Conservation (phyloP, 2,797 vertebrate genomes). For the Balearica regulorum region DNA sequence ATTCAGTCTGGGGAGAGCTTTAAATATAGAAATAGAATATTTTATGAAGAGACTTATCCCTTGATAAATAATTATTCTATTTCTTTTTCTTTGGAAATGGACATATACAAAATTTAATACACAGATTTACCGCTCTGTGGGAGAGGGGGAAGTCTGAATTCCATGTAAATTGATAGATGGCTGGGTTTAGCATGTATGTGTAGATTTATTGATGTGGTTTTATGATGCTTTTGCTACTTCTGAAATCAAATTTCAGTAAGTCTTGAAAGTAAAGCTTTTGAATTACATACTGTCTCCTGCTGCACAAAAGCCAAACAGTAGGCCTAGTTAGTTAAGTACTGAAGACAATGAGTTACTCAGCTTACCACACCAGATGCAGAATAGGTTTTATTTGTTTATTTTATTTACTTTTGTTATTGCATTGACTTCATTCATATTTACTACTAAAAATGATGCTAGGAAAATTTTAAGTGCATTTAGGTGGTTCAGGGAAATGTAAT, state of each 20-base stretch:
- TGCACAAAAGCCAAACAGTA: background rate
- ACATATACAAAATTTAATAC: background rate
- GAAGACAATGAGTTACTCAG: background rate
- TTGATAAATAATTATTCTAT: background rate
- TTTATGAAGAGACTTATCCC: background rate
- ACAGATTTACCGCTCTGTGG: background rate
- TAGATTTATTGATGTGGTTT: background rate
- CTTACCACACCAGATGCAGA: background rate
- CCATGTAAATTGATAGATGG: background rate
- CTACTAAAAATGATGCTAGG: background rate
- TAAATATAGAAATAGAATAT: background rate
- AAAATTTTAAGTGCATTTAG: background rate
- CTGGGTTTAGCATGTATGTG: background rate
- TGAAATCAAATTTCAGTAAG: background rate
- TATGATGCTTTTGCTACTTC: background rate
- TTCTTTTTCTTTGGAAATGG: background rate
- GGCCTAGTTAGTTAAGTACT: background rate
- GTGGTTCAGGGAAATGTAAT: background rate
- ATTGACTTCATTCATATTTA: background rate
- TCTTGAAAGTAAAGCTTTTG: background rate
- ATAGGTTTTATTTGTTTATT: background rate
- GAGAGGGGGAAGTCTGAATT: background rate
- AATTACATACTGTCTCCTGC: background rate
- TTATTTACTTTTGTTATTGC: background rate
- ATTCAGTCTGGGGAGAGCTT: background rate